A percentile compares a stretch with the other conserved stretches of the same genome.
Conservation (phyloP, 2,888 invertebrate species). For the Latrodectus hesperus region DNA sequence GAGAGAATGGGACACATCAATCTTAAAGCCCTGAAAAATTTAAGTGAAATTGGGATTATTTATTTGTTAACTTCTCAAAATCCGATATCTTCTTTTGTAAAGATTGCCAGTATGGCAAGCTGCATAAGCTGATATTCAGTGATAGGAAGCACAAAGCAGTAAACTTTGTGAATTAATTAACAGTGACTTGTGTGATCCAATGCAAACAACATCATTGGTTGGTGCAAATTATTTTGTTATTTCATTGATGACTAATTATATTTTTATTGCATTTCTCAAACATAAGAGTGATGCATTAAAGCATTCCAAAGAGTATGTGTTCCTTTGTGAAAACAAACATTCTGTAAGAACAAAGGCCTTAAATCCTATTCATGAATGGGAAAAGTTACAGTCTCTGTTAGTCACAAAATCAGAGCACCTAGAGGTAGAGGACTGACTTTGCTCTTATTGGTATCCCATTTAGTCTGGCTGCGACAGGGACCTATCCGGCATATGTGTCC, state of each 20-base stretch:
- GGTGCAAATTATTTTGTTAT: conserved; percentile 41
- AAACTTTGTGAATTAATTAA: background rate
- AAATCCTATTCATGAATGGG: too few relatives aligned
- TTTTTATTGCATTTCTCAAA: conserved; percentile 38
- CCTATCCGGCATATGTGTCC: too few relatives aligned
- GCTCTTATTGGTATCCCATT: too few relatives aligned
- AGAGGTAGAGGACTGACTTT: too few relatives aligned
- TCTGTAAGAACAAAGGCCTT: too few relatives aligned
- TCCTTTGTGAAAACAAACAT: too few relatives aligned
- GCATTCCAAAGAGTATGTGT: too few relatives aligned
- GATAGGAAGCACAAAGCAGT: background rate
- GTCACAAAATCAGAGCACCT: too few relatives aligned
- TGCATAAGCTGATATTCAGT: background rate
- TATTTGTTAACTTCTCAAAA: background rate
- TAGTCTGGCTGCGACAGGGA: too few relatives aligned
- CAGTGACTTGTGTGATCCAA: conserved; percentile 23
- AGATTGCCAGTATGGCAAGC: background rate
- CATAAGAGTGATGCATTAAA: too few relatives aligned
- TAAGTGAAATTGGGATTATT: background rate
- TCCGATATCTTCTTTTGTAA: background rate
- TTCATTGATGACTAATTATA: conserved; percentile 44
- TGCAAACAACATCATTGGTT: background rate
- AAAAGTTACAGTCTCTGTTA: too few relatives aligned
- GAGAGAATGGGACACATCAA: background rate
- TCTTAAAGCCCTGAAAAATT: background rate